Evolutionary conservation across 2,888 invertebrate species (phyloP).

Genomic region (Aphidoletes aphidimyza): DNA sequence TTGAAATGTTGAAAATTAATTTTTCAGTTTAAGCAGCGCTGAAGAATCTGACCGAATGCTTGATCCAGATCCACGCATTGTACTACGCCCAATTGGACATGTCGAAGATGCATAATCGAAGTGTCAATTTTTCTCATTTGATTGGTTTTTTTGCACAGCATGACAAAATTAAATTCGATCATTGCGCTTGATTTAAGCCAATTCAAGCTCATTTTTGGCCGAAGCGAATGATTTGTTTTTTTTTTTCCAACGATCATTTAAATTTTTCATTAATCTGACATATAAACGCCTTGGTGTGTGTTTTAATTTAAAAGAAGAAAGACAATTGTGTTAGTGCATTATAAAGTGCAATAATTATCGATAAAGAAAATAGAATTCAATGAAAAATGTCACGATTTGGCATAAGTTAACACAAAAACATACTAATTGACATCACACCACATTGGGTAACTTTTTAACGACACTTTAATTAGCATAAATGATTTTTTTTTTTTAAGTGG

Average conservation of each 20-base stretch:
- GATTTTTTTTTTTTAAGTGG: no score
- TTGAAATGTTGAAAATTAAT: slow-evolving; percentile 49
- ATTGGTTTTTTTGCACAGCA: not conserved
- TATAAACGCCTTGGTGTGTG: not conserved
- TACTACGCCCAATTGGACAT: slow-evolving; percentile 73
- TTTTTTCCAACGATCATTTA: not conserved
- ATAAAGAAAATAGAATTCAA: not conserved
- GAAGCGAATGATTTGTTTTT: no score
- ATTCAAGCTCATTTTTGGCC: no score
- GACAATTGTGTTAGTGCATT: not conserved
- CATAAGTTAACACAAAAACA: not conserved
- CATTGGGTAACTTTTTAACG: no score
- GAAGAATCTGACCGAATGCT: slow-evolving; percentile 82
- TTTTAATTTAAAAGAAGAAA: not conserved
- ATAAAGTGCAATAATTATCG: slow-evolving; percentile 9
- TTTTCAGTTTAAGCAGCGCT: slow-evolving; percentile 72
- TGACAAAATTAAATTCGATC: not conserved
- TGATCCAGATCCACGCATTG: slow-evolving; percentile 76
- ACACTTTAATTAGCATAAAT: no score
- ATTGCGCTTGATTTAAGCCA: not conserved
- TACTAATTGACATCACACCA: not conserved
- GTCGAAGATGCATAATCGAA: slow-evolving; percentile 68
- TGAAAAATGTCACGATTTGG: not conserved
- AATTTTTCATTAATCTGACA: not conserved
- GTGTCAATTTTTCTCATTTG: not conserved